These are phyloP conservation scores for Perccottus glenii DNA, from an alignment of 2,113 vertebrate genomes.

Conservation along the genomic window DNA sequence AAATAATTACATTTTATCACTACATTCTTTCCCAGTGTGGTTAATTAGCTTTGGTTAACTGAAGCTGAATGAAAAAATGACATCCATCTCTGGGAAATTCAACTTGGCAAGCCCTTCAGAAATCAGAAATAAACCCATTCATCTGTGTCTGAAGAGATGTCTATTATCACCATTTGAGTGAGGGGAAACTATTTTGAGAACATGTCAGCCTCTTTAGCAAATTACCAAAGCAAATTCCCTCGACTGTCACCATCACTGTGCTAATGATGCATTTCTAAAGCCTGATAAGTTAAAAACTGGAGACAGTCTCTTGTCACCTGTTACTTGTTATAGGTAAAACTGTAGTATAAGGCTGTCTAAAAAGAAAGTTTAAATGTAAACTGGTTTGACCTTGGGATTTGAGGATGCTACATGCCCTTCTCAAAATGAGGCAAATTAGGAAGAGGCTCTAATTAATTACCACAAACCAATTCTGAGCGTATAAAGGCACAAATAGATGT, in stretches of 20 bases:
- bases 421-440: constrained; percentile 34
- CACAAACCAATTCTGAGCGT: constrained; percentile 36
- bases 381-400: constrained; percentile 56
- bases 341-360: constrained; percentile 6
- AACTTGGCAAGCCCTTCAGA: constrained; percentile 36
- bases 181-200: constrained; percentile 39
- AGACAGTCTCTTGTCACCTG: too few relatives aligned
- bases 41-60: constrained; percentile 51
- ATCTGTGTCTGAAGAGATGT: constrained; percentile 20
- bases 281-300: too few relatives aligned
- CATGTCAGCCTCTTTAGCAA: constrained; percentile 46
- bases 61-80: constrained; percentile 27
- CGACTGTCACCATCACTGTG: constrained; percentile 42
- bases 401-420: constrained; percentile 32
- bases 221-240: constrained; percentile 47
- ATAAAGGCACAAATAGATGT: constrained; percentile 27
- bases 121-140: constrained; percentile 31
- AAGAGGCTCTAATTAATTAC: constrained; percentile 5
- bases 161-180: constrained; percentile 37
- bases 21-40: constrained; percentile 14
- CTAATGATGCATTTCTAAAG: constrained; percentile 49
- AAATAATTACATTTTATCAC: constrained; percentile 22
- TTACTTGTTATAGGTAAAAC: not conserved
- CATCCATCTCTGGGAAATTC: constrained; percentile 14
- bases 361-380: constrained; percentile 28